These are phyloP conservation scores for Pyralis farinalis DNA, from an alignment of 2,888 invertebrate genomes.

Conservation along the genomic window DNA sequence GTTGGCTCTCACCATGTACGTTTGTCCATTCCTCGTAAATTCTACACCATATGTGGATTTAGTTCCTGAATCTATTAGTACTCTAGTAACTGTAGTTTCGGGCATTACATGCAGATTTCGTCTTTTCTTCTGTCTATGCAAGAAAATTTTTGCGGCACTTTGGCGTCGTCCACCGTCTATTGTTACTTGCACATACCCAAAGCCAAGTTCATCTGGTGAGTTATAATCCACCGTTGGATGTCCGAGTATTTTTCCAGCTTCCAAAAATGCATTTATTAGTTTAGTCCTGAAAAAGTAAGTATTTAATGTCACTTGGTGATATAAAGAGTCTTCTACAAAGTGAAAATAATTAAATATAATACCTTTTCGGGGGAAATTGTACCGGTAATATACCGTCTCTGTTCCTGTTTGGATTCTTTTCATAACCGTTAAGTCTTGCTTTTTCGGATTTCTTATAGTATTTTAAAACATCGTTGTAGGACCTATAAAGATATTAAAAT, in stretches of 20 bases:
- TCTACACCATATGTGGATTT: slow-evolving; percentile 86
- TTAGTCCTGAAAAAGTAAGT: slow-evolving; percentile 61
- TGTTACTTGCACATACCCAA: slow-evolving; percentile 84
- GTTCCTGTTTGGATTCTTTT: slow-evolving; percentile 77
- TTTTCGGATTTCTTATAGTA: slow-evolving; percentile 83
- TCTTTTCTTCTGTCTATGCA: slow-evolving; percentile 81
- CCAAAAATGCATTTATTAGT: slow-evolving; percentile 72
- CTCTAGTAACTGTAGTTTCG: slow-evolving; percentile 82
- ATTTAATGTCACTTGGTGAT: too few relatives aligned
- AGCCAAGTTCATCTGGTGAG: slow-evolving; percentile 82
- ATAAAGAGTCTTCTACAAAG: too few relatives aligned
- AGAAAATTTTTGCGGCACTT: slow-evolving; percentile 84
- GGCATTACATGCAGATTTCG: slow-evolving; percentile 86
- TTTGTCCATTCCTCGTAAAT: slow-evolving; percentile 76
- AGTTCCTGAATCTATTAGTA: slow-evolving; percentile 82
- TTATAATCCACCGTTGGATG: slow-evolving; percentile 86
- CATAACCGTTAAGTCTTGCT: slow-evolving; percentile 65
- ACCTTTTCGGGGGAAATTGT: slow-evolving; percentile 81
- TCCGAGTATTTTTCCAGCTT: slow-evolving; percentile 84
- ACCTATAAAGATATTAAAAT: slow-evolving; percentile 51
- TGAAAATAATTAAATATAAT: too few relatives aligned
- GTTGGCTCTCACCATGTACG: slow-evolving; percentile 77
- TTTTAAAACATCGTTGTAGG: slow-evolving; percentile 81
- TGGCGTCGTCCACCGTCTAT: slow-evolving; percentile 81
- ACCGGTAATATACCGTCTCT: slow-evolving; percentile 82